phyloP scores from a whole-genome alignment of 1,140 invertebrate species.

The Oscheius sp. region DNA sequence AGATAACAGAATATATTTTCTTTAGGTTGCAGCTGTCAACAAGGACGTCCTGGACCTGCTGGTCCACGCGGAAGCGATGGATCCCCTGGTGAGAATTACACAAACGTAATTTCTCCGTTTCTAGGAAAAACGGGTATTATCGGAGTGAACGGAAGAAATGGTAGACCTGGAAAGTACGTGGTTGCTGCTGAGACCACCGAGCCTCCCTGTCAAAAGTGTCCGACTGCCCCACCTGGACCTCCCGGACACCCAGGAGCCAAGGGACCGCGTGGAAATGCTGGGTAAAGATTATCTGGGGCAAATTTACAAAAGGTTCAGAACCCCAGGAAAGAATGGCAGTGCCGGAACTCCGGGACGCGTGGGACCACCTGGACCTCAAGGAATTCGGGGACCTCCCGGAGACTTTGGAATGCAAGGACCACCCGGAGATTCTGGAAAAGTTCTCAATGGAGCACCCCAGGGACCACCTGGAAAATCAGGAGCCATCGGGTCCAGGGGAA shows the following conservation, averaged over 20 bases:
- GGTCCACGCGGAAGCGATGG: slow-evolving; percentile 30
- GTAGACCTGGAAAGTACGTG: slow-evolving; percentile 27
- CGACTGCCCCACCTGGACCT: slow-evolving; percentile 34
- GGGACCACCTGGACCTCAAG: slow-evolving; percentile 50
- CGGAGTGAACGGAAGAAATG: slow-evolving; percentile 28
- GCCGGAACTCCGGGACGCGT: slow-evolving; percentile 45
- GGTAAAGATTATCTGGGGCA: too few species aligned
- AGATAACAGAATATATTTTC: too few species aligned
- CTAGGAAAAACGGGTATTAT: slow-evolving; percentile 18
- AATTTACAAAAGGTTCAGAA: too few species aligned
- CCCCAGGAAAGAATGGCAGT: slow-evolving; percentile 41
- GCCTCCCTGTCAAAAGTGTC: slow-evolving; percentile 35
- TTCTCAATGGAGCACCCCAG: slow-evolving; percentile 55
- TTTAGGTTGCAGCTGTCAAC: slow-evolving; percentile 36
- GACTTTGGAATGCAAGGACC: slow-evolving; percentile 46
- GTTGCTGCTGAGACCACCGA: slow-evolving; percentile 9
- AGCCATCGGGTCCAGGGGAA: slow-evolving; percentile 16
- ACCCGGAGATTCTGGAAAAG: slow-evolving; percentile 52
- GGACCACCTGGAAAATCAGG: slow-evolving; percentile 44
- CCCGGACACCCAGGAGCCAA: slow-evolving; percentile 54
- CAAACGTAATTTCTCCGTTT: too few species aligned
- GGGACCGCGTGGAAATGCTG: slow-evolving; percentile 42
- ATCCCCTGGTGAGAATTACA: slow-evolving; percentile 5
- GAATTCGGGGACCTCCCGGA: slow-evolving; percentile 49
- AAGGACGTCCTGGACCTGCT: slow-evolving; percentile 26